Conservation (phyloP, 2,888 invertebrate species). For the Drosophila prolongata region DNA sequence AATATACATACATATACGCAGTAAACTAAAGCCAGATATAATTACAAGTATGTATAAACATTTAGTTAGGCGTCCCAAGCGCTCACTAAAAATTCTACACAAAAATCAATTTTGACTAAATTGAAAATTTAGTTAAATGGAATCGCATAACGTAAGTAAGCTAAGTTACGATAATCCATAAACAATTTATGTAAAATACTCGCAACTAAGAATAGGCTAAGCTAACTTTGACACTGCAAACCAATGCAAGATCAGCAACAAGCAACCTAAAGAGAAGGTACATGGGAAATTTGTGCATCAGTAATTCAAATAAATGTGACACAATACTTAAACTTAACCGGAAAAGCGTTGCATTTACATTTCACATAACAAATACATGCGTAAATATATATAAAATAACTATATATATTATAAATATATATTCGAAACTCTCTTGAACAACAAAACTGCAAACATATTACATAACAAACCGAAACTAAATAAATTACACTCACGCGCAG, state of each 20-base stretch:
- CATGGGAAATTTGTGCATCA: conserved; percentile 53
- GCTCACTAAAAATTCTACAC: conserved; percentile 61
- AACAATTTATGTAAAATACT: conserved; percentile 69
- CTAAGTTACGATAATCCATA: conserved; percentile 39
- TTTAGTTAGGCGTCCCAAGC: conserved; percentile 58
- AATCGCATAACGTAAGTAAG: conserved; percentile 59
- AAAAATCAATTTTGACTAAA: conserved; percentile 69
- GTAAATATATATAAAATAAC: conserved; percentile 42
- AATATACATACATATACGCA: conserved; percentile 47
- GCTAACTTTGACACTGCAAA: conserved; percentile 62
- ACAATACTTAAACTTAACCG: conserved; percentile 50
- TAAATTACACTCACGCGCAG: conserved; percentile 40
- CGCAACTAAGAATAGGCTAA: conserved; percentile 70
- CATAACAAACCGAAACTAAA: conserved; percentile 34
- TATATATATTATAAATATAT: conserved; percentile 53
- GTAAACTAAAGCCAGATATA: conserved; percentile 40
- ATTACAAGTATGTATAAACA: conserved; percentile 32
- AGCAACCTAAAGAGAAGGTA: conserved; percentile 12
- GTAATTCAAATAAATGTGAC: conserved; percentile 66
- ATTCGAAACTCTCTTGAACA: conserved; percentile 64
- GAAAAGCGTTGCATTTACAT: conserved; percentile 71
- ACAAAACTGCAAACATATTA: conserved; percentile 42
- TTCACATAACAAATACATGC: conserved; percentile 59
- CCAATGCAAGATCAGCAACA: conserved; percentile 40
- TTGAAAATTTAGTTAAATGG: conserved; percentile 67